Evolutionary conservation across 1,140 invertebrate genomes (phyloP).

Genomic region (Whitmania pigra): DNA sequence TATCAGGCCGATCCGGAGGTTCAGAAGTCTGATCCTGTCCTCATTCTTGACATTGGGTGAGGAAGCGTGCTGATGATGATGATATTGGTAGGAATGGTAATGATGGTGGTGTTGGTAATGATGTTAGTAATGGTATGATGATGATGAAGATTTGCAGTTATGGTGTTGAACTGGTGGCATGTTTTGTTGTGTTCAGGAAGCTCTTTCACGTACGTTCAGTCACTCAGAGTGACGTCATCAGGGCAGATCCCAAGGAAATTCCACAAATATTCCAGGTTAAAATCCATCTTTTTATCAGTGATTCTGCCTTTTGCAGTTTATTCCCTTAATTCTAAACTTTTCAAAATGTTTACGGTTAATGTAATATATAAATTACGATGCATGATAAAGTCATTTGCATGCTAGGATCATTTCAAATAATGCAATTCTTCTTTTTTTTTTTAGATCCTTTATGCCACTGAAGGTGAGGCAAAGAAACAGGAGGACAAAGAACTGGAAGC

Average conservation of each 20-base stretch:
- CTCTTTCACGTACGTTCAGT: constrained; percentile 95
- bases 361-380: neutral
- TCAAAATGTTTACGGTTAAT: too few relatives aligned
- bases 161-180: neutral
- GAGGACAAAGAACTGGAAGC: constrained; percentile 26
- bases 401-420: neutral
- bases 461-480: constrained; percentile 39
- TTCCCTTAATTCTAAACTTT: neutral
- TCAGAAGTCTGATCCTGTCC: constrained; percentile 79
- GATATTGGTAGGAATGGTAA: constrained; percentile 11
- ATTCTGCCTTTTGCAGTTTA: neutral
- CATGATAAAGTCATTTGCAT: too few relatives aligned
- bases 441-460: constrained; percentile 41
- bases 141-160: neutral
- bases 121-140: too few relatives aligned
- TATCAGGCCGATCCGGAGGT: constrained; percentile 90
- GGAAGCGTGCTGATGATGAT: constrained; percentile 28
- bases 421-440: neutral
- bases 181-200: constrained; percentile 54
- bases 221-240: constrained; percentile 93
- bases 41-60: constrained; percentile 86
- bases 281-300: neutral
- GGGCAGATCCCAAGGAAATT: constrained; percentile 95
- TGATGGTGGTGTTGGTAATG: too few relatives aligned
- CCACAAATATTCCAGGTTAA: constrained; percentile 87